A percentile compares a stretch with the other conserved stretches of the same genome.
phyloP scores from a whole-genome alignment of 2,888 invertebrate species.

The Leptopilina syphax region DNA sequence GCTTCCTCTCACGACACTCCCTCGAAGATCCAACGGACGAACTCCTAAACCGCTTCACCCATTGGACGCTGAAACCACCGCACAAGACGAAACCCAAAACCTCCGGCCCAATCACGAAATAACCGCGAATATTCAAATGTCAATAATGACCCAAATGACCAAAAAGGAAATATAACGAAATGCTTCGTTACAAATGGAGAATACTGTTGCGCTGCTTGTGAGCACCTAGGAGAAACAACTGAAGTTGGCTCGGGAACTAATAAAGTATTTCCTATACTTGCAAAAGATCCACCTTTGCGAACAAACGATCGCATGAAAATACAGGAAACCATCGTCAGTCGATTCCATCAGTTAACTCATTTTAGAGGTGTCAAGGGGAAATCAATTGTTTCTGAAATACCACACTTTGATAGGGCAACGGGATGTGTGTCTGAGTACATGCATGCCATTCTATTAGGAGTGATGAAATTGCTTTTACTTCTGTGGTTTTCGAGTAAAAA shows the following conservation, averaged over 20 bases:
- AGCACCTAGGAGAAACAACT: not conserved
- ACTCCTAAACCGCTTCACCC: too few species aligned
- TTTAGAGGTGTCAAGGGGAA: not conserved
- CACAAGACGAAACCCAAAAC: too few species aligned
- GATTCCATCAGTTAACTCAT: not conserved
- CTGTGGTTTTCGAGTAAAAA: not conserved
- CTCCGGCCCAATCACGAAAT: too few species aligned
- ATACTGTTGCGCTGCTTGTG: not conserved
- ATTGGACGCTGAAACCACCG: too few species aligned
- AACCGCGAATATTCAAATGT: too few species aligned
- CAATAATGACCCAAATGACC: too few species aligned
- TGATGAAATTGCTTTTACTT: conserved; percentile 4
- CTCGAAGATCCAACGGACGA: too few species aligned
- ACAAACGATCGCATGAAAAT: not conserved
- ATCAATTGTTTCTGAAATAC: not conserved
- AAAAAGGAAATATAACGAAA: too few species aligned
- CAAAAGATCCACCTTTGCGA: not conserved
- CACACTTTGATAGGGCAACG: not conserved
- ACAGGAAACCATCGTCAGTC: not conserved
- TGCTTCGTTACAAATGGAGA: not conserved
- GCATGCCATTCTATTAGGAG: not conserved
- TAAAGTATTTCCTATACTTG: not conserved
- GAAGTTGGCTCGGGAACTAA: not conserved
- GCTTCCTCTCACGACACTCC: too few species aligned
- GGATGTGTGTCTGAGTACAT: not conserved